Base-by-base conservation (phyloP, 1,140 invertebrate species). In the Megalopta genalis region DNA sequence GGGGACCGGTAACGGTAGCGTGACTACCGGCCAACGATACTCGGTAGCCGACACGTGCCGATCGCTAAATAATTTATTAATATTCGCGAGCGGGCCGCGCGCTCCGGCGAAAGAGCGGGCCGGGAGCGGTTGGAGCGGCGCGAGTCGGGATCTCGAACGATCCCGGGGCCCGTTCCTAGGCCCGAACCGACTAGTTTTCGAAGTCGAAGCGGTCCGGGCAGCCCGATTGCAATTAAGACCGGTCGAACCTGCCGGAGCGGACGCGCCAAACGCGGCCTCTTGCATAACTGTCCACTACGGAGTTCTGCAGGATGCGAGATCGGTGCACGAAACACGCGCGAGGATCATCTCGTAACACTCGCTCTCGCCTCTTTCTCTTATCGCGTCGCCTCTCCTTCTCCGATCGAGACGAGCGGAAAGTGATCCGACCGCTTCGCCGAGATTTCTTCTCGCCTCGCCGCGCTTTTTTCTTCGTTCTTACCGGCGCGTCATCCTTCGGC, bases 181-280 rank as follows among this genome's bases (percentile, higher is more conserved):
- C 75, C n/a, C 39, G 49, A 67, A 49, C 72, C 69, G 63, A 84
- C 82, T 81, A 82, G 74, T 68, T 82, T 67, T 32, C 71, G 78
- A 73, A 32, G n/a, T n/a, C 57, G 18, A 73, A 62, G 63, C 71
- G 16, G 70, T 21, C 75, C 39, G 79, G 72, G 25, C 68, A 68
- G 67, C 25, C 77, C 69, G 81, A 79, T 86, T 81, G 82, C 81
- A 88, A 89, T 89, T 88, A 89, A 89, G 87, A 88, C 88, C 86
- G 88, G 88, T 89, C 82, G 87, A 85, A 87, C 88, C 71, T 86
- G 87, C 87, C 81, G 32, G 63, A 78, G 79, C 81, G 79, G 83
- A 86, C 80, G 69, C 66, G 77, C 81, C 86, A 80, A 87, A 86
- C 82, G 71, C n/a, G 75, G 71, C 49, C 49, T 77, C 81, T 89